Base-by-base conservation (phyloP, 1,140 invertebrate species). In the Sitophilus oryzae region DNA sequence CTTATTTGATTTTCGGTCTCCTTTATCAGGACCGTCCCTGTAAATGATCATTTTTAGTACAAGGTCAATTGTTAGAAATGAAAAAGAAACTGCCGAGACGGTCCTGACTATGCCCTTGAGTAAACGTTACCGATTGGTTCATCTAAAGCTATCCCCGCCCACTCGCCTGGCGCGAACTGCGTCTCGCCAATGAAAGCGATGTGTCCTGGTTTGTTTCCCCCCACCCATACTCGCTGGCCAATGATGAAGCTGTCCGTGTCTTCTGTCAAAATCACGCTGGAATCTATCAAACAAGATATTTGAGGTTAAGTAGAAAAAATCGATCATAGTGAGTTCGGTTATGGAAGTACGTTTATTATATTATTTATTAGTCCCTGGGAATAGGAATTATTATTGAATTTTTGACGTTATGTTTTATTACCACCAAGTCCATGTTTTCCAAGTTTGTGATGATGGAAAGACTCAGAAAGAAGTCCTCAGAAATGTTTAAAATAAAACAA, bases 101-200 rank as follows among this genome's bases (percentile, higher is more conserved):
- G n/a, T n/a, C n/a, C n/a, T n/a, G n/a, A n/a, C n/a, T n/a, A n/a
- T n/a, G n/a, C n/a, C n/a, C n/a, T n/a, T n/a, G n/a, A n/a, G n/a
- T n/a, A n/a, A n/a, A n/a, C 25, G 4, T 38, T 63, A 84, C 95
- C 96, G 65, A 90, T 89, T 21, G 93, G 82, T 59, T 93, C 88
- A 72, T 98, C 95, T 49, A 98, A 80, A 25, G 95, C 93, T 48
- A 99, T 86, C 34, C 96, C 96, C 64, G 93, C 94, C 95, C 95
- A 98, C 53, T 95, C 90, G 60, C 95, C 95, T 23, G 88, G 83
- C 18, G 90, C 94, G 73, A 98, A 98, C 68, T 93, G 84, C 25
- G 95, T 96, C 71, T 97, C 94, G n/a, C 96, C 96, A 56, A 98
- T 93, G 72, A 91, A 99, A 20, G 94, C 93, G 60, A 99, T 96